These are phyloP conservation scores for Laticauda colubrina DNA, from an alignment of 2,113 vertebrate species.

Conservation along the genomic window DNA sequence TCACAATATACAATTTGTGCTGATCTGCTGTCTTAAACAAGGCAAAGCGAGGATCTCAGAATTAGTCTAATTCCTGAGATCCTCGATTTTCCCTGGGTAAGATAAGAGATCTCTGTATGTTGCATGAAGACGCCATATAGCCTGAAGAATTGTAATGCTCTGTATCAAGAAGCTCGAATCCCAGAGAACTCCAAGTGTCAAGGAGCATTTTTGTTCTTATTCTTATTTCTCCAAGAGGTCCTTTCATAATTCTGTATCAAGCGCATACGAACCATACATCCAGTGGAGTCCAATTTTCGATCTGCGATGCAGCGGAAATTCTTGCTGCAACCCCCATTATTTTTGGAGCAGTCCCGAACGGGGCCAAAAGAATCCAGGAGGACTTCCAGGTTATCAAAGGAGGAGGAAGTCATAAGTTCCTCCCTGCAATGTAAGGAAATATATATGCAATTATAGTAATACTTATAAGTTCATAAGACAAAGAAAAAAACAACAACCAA, in stretches of 20 bases:
- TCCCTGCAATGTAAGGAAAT: constrained; percentile 73
- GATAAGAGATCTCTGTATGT: not conserved
- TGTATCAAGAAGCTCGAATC: not conserved
- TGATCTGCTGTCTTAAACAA: not conserved
- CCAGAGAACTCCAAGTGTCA: not conserved
- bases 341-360: constrained; percentile 91
- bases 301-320: constrained; percentile 97
- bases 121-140: not conserved
- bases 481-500: not conserved
- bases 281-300: constrained; percentile 92
- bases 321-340: constrained; percentile 95
- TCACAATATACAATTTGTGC: not conserved
- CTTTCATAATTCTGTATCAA: not conserved
- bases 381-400: constrained; percentile 96
- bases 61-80: not conserved
- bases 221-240: not conserved
- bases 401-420: constrained; percentile 97
- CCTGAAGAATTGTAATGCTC: not conserved
- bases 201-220: not conserved
- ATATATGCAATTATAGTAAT: not conserved
- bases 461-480: not conserved
- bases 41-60: not conserved
- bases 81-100: not conserved
- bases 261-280: constrained; percentile 86
- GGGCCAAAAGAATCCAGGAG: constrained; percentile 96